phyloP scores from a whole-genome alignment of 2,888 invertebrate genomes.

The Hermaeophaga mercurialis region DNA sequence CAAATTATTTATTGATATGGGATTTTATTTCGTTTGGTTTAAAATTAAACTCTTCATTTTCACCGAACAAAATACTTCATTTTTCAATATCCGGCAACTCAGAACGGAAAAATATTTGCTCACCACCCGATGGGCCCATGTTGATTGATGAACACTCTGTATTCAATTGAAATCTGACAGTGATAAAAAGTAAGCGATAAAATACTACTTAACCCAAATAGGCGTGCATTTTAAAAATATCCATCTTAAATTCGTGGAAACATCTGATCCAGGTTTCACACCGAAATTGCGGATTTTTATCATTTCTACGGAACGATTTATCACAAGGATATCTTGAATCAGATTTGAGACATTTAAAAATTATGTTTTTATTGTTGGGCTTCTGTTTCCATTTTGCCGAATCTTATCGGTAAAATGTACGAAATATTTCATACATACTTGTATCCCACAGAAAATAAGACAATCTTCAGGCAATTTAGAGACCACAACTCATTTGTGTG shows the following conservation, averaged over 20 bases:
- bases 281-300: conserved; percentile 46
- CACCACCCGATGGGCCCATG: conserved; percentile 18
- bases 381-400: conserved; percentile 7
- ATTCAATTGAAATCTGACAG: conserved; percentile 44
- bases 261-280: conserved; percentile 47
- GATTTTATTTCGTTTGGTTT: too few species aligned
- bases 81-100: conserved; percentile 19
- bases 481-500: too few species aligned
- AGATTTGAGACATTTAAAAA: conserved; percentile 29
- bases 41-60: conserved; percentile 15
- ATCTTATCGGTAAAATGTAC: too few species aligned
- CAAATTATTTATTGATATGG: too few species aligned
- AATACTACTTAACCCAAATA: conserved; percentile 49
- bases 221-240: conserved; percentile 37
- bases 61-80: conserved; percentile 31
- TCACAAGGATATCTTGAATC: conserved; percentile 38
- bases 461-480: too few species aligned
- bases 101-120: conserved; percentile 31
- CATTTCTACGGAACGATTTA: conserved; percentile 46
- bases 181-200: conserved; percentile 48
- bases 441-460: too few species aligned
- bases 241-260: conserved; percentile 39
- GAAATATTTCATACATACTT: too few species aligned
- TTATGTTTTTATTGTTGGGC: conserved; percentile 20
- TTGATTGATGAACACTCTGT: conserved; percentile 39